A percentile compares a stretch with the other conserved stretches of the same genome.
Conservation (phyloP, 1,140 invertebrate species). For the Glomeris maerens region DNA sequence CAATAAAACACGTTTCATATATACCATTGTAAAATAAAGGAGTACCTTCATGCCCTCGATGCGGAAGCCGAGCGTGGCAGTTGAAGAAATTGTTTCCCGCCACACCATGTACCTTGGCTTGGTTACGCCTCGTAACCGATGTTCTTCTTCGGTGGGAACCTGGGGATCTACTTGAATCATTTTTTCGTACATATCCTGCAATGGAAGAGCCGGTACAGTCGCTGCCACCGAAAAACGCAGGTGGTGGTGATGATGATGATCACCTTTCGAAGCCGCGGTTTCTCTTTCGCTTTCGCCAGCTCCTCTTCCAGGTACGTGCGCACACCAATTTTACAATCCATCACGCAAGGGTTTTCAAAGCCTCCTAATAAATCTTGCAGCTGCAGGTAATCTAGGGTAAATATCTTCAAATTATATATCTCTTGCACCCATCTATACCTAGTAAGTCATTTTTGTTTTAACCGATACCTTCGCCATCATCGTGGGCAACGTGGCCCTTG, state of each 20-base stretch:
- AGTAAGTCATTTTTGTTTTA: slow-evolving; percentile 15
- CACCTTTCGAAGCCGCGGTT: slow-evolving; percentile 76
- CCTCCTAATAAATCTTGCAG: slow-evolving; percentile 81
- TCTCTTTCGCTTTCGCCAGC: slow-evolving; percentile 81
- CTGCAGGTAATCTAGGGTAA: slow-evolving; percentile 66
- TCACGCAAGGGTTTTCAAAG: slow-evolving; percentile 80
- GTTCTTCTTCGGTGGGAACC: slow-evolving; percentile 82
- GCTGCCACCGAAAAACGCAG: neutral
- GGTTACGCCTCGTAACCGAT: slow-evolving; percentile 72
- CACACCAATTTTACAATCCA: slow-evolving; percentile 94
- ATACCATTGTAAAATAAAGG: too few relatives aligned
- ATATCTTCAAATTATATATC: slow-evolving; percentile 17
- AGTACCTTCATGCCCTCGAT: slow-evolving; percentile 82
- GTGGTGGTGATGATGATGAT: neutral
- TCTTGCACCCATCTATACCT: too few relatives aligned
- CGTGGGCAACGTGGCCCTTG: slow-evolving; percentile 58
- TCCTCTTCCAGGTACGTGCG: slow-evolving; percentile 90
- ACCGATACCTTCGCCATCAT: slow-evolving; percentile 65
- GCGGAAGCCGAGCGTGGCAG: slow-evolving; percentile 82
- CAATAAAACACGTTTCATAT: too few relatives aligned
- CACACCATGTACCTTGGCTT: slow-evolving; percentile 96
- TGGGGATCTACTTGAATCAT: slow-evolving; percentile 88
- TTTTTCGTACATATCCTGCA: slow-evolving; percentile 89
- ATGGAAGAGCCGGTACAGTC: slow-evolving; percentile 6
- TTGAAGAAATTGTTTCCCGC: slow-evolving; percentile 93